These are phyloP conservation scores for Parapsyche elsis DNA, from an alignment of 1,140 invertebrate genomes.

Conservation along the genomic window DNA sequence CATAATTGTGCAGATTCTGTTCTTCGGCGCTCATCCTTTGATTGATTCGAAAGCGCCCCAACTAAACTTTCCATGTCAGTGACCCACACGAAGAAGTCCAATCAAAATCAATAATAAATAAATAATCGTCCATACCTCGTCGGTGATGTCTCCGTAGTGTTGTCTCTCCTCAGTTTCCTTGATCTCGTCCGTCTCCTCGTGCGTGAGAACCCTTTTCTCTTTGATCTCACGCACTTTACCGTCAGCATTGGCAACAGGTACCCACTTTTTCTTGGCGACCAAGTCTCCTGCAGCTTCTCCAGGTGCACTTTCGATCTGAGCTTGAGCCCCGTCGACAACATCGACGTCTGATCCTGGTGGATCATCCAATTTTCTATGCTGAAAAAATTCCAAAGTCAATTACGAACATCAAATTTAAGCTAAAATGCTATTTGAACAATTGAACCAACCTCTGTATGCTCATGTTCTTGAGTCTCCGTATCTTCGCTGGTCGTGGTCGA, in stretches of 20 bases:
- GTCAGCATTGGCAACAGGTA: slow-evolving; percentile 72
- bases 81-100: neutral
- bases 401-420: neutral
- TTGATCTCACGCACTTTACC: slow-evolving; percentile 83
- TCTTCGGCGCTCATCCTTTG: slow-evolving; percentile 20
- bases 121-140: slow-evolving; percentile 79
- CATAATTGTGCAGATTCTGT: slow-evolving; percentile 5
- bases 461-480: slow-evolving; percentile 86
- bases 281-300: slow-evolving; percentile 50
- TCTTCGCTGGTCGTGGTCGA: slow-evolving; percentile 90
- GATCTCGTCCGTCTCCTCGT: slow-evolving; percentile 84
- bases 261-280: slow-evolving; percentile 70
- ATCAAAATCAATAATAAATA: slow-evolving; percentile 6
- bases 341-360: slow-evolving; percentile 60
- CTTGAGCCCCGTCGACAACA: slow-evolving; percentile 59
- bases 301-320: slow-evolving; percentile 56
- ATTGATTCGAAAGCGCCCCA: slow-evolving; percentile 14
- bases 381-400: slow-evolving; percentile 44
- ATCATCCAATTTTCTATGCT: slow-evolving; percentile 60
- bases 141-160: slow-evolving; percentile 83
- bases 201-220: slow-evolving; percentile 80
- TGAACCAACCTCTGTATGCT: slow-evolving; percentile 80
- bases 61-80: slow-evolving; percentile 15
- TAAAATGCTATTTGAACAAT: neutral
- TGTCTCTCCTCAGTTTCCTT: slow-evolving; percentile 85